Evolutionary conservation across 2,888 invertebrate genomes (phyloP), one percentile per base, ranked within the genome.

Genomic region (Eudasyphora cyanicolor): DNA sequence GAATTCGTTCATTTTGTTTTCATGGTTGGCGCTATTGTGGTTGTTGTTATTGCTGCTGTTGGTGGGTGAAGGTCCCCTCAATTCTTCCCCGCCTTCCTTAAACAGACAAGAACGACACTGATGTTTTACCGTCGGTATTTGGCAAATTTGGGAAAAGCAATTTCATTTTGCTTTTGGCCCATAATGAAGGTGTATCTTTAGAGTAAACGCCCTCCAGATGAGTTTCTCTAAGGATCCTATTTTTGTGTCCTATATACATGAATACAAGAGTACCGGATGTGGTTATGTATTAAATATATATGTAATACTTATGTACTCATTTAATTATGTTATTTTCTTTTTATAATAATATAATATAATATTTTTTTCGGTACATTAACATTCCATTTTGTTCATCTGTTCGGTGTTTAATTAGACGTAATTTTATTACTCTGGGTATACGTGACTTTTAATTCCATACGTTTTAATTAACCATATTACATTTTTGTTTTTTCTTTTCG

Each of bases 1-100:
- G 51, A 76, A 38, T 76, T 29, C 54, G 60, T 64, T 67, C 71
- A 21, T 42, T 51, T 38, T 71, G 78, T 78, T 79, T 76, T 49
- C 64, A 51, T 35, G 10, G 35, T 76, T 49, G 51, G 19, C 19
- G 45, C 21, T 38, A 21, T 42, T 57, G 71, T 57, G 35, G 45
- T 74, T 62, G 74, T 27, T 74, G 73, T 60, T 60, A n/a, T 49
- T 49, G 24, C n/a, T 14, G 12, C 57, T 27, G 14, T 24, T 27
- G 24, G 27, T 7, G 38, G 12, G n/a, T 38, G 38, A 38, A 38
- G 14, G 8, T n/a, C 45, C 45, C 45, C 45, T 1, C 45, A 38
- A 38, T n/a, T n/a, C n/a, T n/a, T n/a, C n/a, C n/a, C n/a, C n/a
- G n/a, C n/a, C n/a, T n/a, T n/a, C n/a, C n/a, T n/a, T 27, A n/a